Conservation (phyloP, 1,140 invertebrate species). For the Brachionus asplanchnoidis region DNA sequence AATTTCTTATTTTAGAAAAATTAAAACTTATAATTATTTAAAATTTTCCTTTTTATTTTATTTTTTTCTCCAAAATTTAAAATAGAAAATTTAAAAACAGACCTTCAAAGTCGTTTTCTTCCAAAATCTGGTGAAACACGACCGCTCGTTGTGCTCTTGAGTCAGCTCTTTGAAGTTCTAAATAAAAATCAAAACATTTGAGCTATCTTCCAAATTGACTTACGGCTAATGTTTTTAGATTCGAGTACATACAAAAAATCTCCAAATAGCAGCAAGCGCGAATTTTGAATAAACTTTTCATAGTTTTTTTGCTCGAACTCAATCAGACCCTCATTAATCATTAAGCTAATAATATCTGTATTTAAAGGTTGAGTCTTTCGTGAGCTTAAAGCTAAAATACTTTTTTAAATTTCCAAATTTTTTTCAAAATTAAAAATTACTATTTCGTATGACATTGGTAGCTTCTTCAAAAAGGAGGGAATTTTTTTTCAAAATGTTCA, state of each 20-base stretch:
- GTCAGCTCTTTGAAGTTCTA: background rate
- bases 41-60: too few species aligned
- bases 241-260: slow-evolving; percentile 16
- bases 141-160: slow-evolving; percentile 19
- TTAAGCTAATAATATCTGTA: background rate
- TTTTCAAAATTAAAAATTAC: background rate
- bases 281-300: slow-evolving; percentile 21
- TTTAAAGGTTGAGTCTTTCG: background rate
- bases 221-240: background rate
- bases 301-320: background rate
- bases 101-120: slow-evolving; percentile 26
- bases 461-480: background rate
- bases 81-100: background rate
- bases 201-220: background rate
- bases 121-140: slow-evolving; percentile 35
- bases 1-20: background rate
- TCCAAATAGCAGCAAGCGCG: slow-evolving; percentile 12
- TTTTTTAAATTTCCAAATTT: background rate
- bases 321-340: slow-evolving; percentile 26
- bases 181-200: background rate
- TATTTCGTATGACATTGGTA: slow-evolving; percentile 13
- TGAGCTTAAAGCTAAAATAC: background rate
- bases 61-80: background rate
- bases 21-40: background rate
- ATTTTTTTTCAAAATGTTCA: slow-evolving; percentile 37